These are phyloP conservation scores for Ceramica pisi DNA, from an alignment of 2,888 invertebrate species.

Conservation along the genomic window DNA sequence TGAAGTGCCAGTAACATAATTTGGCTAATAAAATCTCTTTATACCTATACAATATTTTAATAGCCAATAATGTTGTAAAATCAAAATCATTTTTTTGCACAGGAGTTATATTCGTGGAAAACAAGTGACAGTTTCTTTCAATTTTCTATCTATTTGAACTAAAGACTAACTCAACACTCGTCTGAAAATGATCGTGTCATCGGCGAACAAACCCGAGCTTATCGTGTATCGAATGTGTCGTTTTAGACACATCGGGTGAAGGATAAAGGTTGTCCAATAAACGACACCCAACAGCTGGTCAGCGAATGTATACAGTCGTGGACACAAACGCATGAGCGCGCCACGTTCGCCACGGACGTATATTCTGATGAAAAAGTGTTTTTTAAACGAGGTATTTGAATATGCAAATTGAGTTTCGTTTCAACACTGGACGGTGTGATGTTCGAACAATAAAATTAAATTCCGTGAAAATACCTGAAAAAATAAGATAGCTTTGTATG, in stretches of 20 bases:
- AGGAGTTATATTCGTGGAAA: neutral
- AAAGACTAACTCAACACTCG: neutral
- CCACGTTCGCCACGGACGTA: constrained; percentile 55
- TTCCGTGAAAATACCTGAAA: constrained; percentile 68
- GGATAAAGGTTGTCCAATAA: constrained; percentile 59
- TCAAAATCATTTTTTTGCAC: neutral
- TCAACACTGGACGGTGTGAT: constrained; percentile 63
- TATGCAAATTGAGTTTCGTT: constrained; percentile 72
- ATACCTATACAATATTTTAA: too few species aligned
- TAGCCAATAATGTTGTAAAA: too few species aligned
- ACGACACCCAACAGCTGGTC: constrained; percentile 54
- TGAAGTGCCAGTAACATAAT: too few species aligned
- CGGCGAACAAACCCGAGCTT: constrained; percentile 42
- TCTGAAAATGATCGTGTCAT: constrained; percentile 44
- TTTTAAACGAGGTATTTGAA: constrained; percentile 71
- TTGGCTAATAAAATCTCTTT: too few species aligned
- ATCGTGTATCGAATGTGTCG: constrained; percentile 44
- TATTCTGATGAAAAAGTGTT: constrained; percentile 68
- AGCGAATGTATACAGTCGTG: constrained; percentile 18
- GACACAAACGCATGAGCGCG: constrained; percentile 41
- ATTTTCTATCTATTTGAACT: constrained; percentile 30
- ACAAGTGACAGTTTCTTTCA: constrained; percentile 6
- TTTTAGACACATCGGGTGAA: constrained; percentile 32
- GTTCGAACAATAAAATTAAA: constrained; percentile 71
- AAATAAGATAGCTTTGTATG: constrained; percentile 55